Evolutionary conservation across 2,888 invertebrate species (phyloP), one percentile per base, ranked within the genome.

Genomic region (Pemphredon lugubris): DNA sequence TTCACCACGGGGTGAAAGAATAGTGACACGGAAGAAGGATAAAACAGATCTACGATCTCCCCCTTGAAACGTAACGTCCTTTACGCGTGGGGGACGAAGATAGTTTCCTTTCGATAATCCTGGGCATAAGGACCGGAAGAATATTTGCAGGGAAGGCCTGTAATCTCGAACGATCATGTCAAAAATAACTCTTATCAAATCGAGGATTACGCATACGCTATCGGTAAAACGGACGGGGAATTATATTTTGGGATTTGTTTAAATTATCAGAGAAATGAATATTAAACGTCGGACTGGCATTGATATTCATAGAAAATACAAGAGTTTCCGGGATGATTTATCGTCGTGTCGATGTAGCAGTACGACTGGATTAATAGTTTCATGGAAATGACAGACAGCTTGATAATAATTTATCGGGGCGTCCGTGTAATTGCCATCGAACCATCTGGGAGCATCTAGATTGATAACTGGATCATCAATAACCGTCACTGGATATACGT

Each of bases 351-450:
- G 55, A 72, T 74, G 74, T 74, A 71, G 50, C 66, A 45, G 54
- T 55, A 54, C 40, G 40, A 63, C 53, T 63, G 51, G 65, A 79
- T 79, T 79, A 79, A 79, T 79, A 76, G 79, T 76, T 79, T 69
- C 74, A 57, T 66, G 79, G 68, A 47, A 67, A 59, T 71, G 79
- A 79, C 79, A 67, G 79, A 72, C 79, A 69, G 77, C 53, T 79
- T 69, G 77, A 73, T 79, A 79, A 79, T 79, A 79, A 79, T 79
- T 79, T 79, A 76, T 65, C 79, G 54, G n/a, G n/a, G 60, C 34
- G 57, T 42, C 50, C 63, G 11, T 77, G 77, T 69, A 79, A 79
- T 79, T 79, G 72, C 69, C 54, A 79, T 75, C 65, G 71, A 70
- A 63, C 69, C 57, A 60, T 70, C 61, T 51, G 63, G 45, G 61